Percentiles rank a stretch among this genome's conserved stretches.
These are phyloP conservation scores for Argyra leucocephala DNA, from an alignment of 2,888 invertebrate species.

Conservation along the genomic window DNA sequence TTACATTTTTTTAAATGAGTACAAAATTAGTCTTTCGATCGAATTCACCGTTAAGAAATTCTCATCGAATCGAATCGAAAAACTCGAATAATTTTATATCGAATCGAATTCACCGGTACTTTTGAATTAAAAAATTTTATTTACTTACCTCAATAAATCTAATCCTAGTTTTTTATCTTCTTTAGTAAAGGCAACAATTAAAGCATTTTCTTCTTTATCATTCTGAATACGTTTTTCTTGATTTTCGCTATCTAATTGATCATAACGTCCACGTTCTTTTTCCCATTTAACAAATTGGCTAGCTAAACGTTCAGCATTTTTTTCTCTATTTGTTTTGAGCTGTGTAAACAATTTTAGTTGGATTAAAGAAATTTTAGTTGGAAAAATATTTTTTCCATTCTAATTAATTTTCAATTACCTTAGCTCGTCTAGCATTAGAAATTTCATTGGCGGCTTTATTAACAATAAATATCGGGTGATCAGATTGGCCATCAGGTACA, in stretches of 20 bases:
- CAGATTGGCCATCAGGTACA: constrained; percentile 51
- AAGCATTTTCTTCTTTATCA: constrained; percentile 29
- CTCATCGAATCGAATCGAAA: no score
- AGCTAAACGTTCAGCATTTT: constrained; percentile 39
- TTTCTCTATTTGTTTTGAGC: constrained; percentile 42
- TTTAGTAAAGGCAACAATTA: constrained; percentile 32
- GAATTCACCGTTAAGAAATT: no score
- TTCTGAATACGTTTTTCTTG: constrained; percentile 30
- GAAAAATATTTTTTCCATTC: no score
- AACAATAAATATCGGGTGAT: constrained; percentile 54
- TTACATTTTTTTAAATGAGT: no score
- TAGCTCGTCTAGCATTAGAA: constrained; percentile 46
- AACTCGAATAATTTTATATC: no score
- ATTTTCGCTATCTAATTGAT: constrained; percentile 34
- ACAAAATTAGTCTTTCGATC: no score
- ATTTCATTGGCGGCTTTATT: constrained; percentile 46
- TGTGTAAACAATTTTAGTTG: constrained; percentile 23
- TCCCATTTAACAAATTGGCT: constrained; percentile 43
- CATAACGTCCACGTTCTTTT: constrained; percentile 35
- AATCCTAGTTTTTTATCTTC: constrained; percentile 38
- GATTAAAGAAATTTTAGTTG: no score
- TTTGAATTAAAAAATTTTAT: neutral
- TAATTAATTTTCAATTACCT: constrained; percentile 34
- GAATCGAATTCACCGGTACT: no score
- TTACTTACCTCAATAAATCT: constrained; percentile 37